Evolutionary conservation across 2,113 vertebrate species (phyloP), one percentile per base, ranked within the genome.

Genomic region (Alaudala cheleensis): DNA sequence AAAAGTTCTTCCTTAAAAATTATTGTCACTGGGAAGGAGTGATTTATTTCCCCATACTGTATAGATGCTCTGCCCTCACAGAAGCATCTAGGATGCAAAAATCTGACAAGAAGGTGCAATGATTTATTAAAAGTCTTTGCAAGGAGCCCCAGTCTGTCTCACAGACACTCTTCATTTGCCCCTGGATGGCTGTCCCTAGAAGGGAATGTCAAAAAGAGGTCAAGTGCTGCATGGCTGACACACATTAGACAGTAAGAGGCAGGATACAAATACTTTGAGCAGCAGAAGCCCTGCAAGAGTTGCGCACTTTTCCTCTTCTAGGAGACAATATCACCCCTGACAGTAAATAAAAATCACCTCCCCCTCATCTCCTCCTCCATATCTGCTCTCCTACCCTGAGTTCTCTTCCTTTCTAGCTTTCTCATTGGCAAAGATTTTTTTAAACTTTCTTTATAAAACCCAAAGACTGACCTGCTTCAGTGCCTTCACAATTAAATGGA

Each of bases 211-310:
- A 61, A 73, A 78, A 92, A n/a, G 37, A 70, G 16, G 40, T 76
- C 31, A 25, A 33, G 61, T 10, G 1, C 40, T 37, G 22, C 0
- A 0, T 28, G 37, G 56, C 22, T 49, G 45, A 12, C 24, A 24
- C 17, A 8, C 14, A 4, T 22, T 47, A 49, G 39, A 29, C 44
- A 37, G 25, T 42, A 33, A 54, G 60, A 78, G 80, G 76, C 56
- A 88, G 62, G 4, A 2, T 16, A 45, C 53, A 72, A 28, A 83
- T 47, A 50, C 70, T n/a, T 17, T n/a, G 53, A 71, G 51, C 61
- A 61, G 73, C 42, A 78, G 47, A 31, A 90, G 8, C 54, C 56
- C 64, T 78, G 50, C 45, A 65, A 23, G 28, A 61, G 14, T 29
- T 57, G 37, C 1, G 1, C 20, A 24, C 28, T 91, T 42, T 65